phyloP scores from a whole-genome alignment of 2,797 vertebrate species.

The Iguana delicatissima region DNA sequence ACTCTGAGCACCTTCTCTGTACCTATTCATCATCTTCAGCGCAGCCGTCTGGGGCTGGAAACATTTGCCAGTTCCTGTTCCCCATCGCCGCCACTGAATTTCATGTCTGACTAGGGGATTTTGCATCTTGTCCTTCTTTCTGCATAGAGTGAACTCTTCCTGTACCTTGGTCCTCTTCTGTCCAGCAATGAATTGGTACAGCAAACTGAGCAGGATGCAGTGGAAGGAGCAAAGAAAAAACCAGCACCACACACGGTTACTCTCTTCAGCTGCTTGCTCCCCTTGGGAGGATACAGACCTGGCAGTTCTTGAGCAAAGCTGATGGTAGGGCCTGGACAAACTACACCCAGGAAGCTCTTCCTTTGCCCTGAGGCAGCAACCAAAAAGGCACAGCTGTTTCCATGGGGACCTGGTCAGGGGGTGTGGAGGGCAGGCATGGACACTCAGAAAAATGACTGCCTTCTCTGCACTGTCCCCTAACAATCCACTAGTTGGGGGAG shows the following conservation, averaged over 20 bases:
- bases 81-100: background rate
- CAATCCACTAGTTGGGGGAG: background rate
- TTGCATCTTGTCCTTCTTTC: background rate
- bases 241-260: background rate
- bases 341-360: background rate
- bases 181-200: background rate
- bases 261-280: background rate
- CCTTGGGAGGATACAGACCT: background rate
- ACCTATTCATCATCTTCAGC: background rate
- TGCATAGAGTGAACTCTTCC: background rate
- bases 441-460: background rate
- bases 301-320: background rate
- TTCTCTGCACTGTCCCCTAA: background rate
- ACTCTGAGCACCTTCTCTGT: background rate
- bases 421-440: too few species aligned
- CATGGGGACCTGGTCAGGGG: background rate
- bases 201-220: background rate
- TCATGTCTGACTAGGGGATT: background rate
- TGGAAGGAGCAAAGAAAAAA: background rate
- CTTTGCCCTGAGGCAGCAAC: background rate
- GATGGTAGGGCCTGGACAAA: too few species aligned
- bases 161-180: background rate
- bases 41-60: background rate
- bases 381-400: background rate
- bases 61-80: background rate